Conservation (phyloP, 2,888 invertebrate genomes). For the Drosophila picticornis region DNA sequence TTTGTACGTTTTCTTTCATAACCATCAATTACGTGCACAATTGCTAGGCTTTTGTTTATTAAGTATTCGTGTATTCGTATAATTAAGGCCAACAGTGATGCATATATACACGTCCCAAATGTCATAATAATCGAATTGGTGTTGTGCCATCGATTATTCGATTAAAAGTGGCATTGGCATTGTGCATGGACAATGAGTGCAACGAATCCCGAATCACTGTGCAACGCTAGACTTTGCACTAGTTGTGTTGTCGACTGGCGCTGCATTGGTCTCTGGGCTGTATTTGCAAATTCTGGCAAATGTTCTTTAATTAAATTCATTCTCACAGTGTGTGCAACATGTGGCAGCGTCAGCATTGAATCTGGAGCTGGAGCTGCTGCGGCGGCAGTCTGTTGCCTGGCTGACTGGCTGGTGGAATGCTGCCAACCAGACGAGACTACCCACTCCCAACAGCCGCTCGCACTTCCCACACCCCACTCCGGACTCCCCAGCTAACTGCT, state of each 20-base stretch:
- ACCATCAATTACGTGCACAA: slow-evolving; percentile 34
- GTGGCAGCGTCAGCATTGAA: slow-evolving; percentile 57
- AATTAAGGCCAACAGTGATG: slow-evolving; percentile 10
- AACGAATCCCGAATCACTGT: slow-evolving; percentile 38
- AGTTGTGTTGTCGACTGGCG: slow-evolving; percentile 55
- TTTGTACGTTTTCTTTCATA: slow-evolving; percentile 4
- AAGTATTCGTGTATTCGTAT: not conserved
- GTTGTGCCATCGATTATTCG: not conserved
- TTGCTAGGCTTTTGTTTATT: slow-evolving; percentile 6
- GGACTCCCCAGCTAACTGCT: not conserved
- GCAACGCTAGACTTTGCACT: slow-evolving; percentile 74
- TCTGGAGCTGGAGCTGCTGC: slow-evolving; percentile 7
- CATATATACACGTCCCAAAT: slow-evolving; percentile 3
- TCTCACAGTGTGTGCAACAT: slow-evolving; percentile 82
- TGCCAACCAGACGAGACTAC: slow-evolving; percentile 38
- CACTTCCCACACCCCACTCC: not conserved
- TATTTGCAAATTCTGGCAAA: slow-evolving; percentile 60
- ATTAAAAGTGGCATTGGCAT: not conserved
- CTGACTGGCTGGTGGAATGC: slow-evolving; percentile 40
- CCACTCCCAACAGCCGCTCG: slow-evolving; percentile 9
- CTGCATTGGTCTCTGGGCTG: slow-evolving; percentile 72
- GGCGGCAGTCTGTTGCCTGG: slow-evolving; percentile 12
- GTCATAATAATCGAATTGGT: slow-evolving; percentile 13
- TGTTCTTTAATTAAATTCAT: slow-evolving; percentile 79
- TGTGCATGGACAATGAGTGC: not conserved